Conservation (phyloP, 2,113 vertebrate genomes). For the Oryzias melastigma region DNA sequence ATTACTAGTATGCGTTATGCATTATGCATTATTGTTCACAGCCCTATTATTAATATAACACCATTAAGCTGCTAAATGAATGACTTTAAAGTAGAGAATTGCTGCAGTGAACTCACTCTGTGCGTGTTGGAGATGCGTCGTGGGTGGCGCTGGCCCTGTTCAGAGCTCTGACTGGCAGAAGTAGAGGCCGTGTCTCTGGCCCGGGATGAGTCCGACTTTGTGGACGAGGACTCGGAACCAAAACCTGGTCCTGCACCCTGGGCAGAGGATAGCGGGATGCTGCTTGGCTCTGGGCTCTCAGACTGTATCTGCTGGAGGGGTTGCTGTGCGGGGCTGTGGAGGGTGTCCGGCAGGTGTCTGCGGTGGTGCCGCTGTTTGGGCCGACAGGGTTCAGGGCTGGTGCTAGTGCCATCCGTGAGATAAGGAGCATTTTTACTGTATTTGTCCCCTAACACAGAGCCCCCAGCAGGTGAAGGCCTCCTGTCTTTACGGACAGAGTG, state of each 20-base stretch:
- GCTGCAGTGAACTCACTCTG: conserved; percentile 57
- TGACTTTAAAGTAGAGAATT: too few relatives aligned
- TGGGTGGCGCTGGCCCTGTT: conserved; percentile 42
- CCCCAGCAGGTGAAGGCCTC: conserved; percentile 19
- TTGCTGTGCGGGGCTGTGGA: conserved; percentile 29
- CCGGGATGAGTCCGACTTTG: conserved; percentile 63
- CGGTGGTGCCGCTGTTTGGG: conserved; percentile 43
- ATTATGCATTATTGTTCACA: too few relatives aligned
- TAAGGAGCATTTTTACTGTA: conserved; percentile 30
- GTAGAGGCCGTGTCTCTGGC: conserved; percentile 48
- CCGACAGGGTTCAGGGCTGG: conserved; percentile 61
- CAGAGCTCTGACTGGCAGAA: conserved; percentile 54
- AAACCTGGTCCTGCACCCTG: conserved; percentile 25
- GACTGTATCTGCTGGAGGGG: conserved; percentile 22
- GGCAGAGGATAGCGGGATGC: conserved; percentile 28
- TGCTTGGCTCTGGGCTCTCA: conserved; percentile 1
- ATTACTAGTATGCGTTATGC: too few relatives aligned
- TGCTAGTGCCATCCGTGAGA: conserved; percentile 66
- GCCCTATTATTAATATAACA: too few relatives aligned
- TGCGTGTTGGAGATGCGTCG: conserved; percentile 30
- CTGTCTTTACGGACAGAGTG: conserved; percentile 34
- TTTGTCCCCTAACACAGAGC: conserved; percentile 37
- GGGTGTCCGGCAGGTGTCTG: conserved; percentile 27
- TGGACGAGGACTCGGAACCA: conserved; percentile 65
- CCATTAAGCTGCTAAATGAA: too few relatives aligned